Evolutionary conservation across 2,888 invertebrate genomes (phyloP), one percentile per base, ranked within the genome.

Genomic region (Alentia gelatinosa): DNA sequence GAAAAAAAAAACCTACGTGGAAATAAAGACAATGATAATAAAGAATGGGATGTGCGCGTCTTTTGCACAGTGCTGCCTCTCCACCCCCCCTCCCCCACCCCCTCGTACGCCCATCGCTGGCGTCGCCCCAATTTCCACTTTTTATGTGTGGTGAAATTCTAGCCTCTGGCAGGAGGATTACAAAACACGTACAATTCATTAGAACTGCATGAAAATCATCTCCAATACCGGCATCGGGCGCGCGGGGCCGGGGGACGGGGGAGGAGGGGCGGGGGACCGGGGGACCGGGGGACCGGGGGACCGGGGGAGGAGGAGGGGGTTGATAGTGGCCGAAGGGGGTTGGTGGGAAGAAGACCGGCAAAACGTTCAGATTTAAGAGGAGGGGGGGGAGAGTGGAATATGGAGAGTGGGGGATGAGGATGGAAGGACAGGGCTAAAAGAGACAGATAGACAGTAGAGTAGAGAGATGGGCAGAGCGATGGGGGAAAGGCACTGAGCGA

Each of bases 171-270:
- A 37, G 40, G 83, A 26, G 83, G 83, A 83, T 83, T 83, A 83
- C 83, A 83, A 83, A 83, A 83, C 83, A 83, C 39, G 39, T 37
- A 83, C 83, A 40, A 83, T 83, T 83, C 83, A 83, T 83, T 83
- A 83, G 83, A 83, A 83, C 83, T 40, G 83, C 83, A 83, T 83
- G 83, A 83, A 83, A 83, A 83, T 83, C 83, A 83, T 83, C 83
- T 83, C 83, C 37, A 83, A 83, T 83, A 83, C 83, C 39, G 83
- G 35, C 75, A 75, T 12, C 50, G 12, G 37, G 26, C 37, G 35
- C 75, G 33, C 39, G 83, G 40, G 83, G 83, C 23, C 33, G 83
- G 83, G 83, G 15, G 39, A 35, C 5, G 15, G 23, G 40, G 39
- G 83, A 23, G 83, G 37, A n/a, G 15, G 83, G 37, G 37, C 37